A percentile compares a stretch with the other conserved stretches of the same genome.
These are phyloP conservation scores for Columba guinea DNA, from an alignment of 2,797 vertebrate genomes.

Conservation along the genomic window DNA sequence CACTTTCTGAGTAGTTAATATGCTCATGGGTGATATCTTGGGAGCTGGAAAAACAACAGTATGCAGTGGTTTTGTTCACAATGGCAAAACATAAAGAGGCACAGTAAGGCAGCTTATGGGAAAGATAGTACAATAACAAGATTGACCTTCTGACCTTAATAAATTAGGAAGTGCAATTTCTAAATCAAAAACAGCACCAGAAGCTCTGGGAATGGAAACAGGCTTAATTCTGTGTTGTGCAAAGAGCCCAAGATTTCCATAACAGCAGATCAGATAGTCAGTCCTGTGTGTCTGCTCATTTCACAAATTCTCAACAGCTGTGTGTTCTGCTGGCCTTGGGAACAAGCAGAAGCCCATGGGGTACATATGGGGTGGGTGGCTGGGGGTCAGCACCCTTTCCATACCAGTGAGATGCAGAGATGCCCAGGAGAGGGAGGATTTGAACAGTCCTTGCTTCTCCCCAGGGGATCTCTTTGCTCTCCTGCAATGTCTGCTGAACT, in stretches of 20 bases:
- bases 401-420: not conserved
- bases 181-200: constrained; percentile 52
- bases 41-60: not conserved
- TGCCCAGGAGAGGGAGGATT: not conserved
- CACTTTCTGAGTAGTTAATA: not conserved
- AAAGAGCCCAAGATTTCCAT: not conserved
- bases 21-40: not conserved
- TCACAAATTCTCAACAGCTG: not conserved
- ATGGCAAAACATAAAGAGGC: not conserved
- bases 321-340: not conserved
- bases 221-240: not conserved
- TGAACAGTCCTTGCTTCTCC: not conserved
- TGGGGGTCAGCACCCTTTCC: not conserved
- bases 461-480: not conserved
- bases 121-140: constrained; percentile 47
- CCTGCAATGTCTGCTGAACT: not conserved
- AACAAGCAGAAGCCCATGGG: not conserved
- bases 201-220: constrained; percentile 57
- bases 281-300: not conserved
- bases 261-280: not conserved
- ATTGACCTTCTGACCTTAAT: not conserved
- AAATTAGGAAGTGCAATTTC: constrained; percentile 49
- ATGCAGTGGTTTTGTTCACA: not conserved
- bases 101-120: constrained; percentile 32
- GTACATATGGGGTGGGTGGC: not conserved